These are phyloP conservation scores for Barnardius zonarius DNA, from an alignment of 2,113 vertebrate genomes.

Conservation along the genomic window DNA sequence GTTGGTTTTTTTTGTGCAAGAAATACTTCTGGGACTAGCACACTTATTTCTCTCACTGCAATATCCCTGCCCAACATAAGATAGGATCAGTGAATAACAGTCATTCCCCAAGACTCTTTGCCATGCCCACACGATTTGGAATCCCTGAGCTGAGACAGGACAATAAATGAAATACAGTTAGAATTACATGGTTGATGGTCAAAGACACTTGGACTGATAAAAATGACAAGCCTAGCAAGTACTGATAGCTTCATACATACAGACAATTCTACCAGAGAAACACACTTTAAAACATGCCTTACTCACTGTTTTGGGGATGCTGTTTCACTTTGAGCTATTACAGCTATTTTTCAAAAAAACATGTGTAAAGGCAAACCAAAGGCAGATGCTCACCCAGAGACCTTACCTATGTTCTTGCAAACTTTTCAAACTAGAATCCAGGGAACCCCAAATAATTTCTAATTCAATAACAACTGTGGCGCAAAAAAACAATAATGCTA, in stretches of 20 bases:
- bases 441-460: neutral
- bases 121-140: neutral
- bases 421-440: neutral
- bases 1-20: neutral
- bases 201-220: conserved; percentile 2
- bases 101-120: neutral
- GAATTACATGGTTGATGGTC: neutral
- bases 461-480: neutral
- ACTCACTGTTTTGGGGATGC: neutral
- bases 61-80: neutral
- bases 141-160: neutral
- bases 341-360: neutral
- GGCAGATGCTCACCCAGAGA: neutral
- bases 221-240: neutral
- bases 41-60: neutral
- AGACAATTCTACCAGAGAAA: neutral
- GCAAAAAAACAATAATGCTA: neutral
- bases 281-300: neutral
- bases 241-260: neutral
- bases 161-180: neutral
- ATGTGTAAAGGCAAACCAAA: neutral
- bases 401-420: neutral
- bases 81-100: neutral
- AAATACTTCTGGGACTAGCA: neutral
- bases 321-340: neutral